These are phyloP conservation scores for Euphonia xanthogaster DNA, from an alignment of 2,797 vertebrate species.

Conservation along the genomic window DNA sequence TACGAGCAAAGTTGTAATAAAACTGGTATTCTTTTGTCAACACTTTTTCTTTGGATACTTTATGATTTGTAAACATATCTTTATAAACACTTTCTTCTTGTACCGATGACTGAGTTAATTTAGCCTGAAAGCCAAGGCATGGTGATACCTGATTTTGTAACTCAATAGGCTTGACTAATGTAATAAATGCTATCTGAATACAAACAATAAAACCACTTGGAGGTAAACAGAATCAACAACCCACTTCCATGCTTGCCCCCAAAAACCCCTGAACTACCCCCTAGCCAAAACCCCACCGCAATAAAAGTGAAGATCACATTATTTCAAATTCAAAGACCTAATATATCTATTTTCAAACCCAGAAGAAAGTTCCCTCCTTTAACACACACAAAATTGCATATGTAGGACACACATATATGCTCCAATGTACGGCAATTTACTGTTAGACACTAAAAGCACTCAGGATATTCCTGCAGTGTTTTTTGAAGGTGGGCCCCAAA, in stretches of 20 bases:
- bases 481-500: neutral
- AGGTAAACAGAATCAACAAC: neutral
- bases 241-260: rapidly evolving
- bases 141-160: neutral
- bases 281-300: rapidly evolving
- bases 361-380: neutral
- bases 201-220: neutral
- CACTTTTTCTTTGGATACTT: neutral
- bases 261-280: rapidly evolving
- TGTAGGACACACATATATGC: neutral
- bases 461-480: neutral
- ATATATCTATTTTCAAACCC: neutral
- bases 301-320: neutral
- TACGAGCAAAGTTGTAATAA: neutral
- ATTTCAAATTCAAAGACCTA: neutral
- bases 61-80: neutral
- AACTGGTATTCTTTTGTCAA: neutral
- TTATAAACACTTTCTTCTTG: neutral
- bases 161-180: neutral
- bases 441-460: neutral
- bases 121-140: neutral
- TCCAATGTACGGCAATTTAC: neutral
- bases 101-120: neutral
- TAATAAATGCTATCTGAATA: neutral
- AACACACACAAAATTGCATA: neutral